phyloP scores from a whole-genome alignment of 1,140 invertebrate species.

The Drosophila ercepeae region DNA sequence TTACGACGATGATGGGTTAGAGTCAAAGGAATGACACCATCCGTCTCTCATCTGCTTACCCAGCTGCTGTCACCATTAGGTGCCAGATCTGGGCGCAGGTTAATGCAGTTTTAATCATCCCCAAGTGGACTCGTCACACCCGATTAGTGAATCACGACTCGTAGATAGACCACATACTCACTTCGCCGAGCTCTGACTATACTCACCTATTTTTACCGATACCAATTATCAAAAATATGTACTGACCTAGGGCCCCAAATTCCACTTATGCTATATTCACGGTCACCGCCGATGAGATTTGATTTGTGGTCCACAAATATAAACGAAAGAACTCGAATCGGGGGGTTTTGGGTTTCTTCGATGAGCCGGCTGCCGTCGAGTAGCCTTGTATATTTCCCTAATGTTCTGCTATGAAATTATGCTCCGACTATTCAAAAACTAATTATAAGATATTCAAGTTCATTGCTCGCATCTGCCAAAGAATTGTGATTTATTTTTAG shows the following conservation, averaged over 20 bases:
- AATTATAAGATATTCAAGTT: constrained; percentile 66
- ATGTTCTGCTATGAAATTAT: not conserved
- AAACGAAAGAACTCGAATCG: not conserved
- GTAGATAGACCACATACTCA: constrained; percentile 16
- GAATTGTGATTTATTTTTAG: constrained; percentile 48
- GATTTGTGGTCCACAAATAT: constrained; percentile 43
- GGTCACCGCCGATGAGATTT: constrained; percentile 44
- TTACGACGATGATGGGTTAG: constrained; percentile 28
- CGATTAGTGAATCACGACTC: constrained; percentile 61
- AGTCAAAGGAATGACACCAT: constrained; percentile 45
- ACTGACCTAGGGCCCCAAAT: constrained; percentile 40
- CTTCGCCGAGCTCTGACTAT: constrained; percentile 11
- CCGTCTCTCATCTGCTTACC: constrained; percentile 6
- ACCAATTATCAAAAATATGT: constrained; percentile 55
- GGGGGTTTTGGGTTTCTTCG: constrained; percentile 29
- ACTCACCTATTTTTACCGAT: constrained; percentile 51
- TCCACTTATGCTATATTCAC: constrained; percentile 47
- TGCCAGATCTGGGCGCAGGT: constrained; percentile 54
- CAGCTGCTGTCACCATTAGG: constrained; percentile 56
- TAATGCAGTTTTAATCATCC: constrained; percentile 59
- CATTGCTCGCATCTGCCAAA: constrained; percentile 47
- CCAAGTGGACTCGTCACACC: constrained; percentile 63
- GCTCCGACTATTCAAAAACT: constrained; percentile 20
- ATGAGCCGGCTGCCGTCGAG: constrained; percentile 3
- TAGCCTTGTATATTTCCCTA: constrained; percentile 33